Percentiles rank a stretch among this genome's conserved stretches.
Evolutionary conservation across 2,888 invertebrate species (phyloP).

Genomic region (Apamea anceps): DNA sequence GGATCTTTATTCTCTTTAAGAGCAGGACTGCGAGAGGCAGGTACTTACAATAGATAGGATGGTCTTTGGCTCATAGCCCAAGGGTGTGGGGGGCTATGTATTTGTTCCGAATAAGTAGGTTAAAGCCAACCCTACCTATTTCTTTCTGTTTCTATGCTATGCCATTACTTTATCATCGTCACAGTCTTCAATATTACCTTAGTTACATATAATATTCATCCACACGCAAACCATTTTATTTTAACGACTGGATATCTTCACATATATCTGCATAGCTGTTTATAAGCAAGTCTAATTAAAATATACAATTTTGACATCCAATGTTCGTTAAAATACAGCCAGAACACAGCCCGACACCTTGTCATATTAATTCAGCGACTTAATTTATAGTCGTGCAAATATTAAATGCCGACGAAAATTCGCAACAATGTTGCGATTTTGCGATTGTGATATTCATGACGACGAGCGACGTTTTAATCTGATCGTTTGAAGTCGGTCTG

Average conservation of each 20-base stretch:
- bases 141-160: neutral
- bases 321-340: conserved; percentile 46
- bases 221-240: neutral
- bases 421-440: conserved; percentile 80
- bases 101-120: neutral
- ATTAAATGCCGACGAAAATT: conserved; percentile 70
- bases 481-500: conserved; percentile 60
- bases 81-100: neutral
- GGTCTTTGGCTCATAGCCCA: neutral
- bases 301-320: conserved; percentile 47
- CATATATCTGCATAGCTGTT: conserved; percentile 9
- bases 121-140: neutral
- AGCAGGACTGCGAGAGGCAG: neutral
- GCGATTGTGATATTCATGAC: conserved; percentile 76
- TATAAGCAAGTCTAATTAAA: conserved; percentile 45
- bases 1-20: neutral
- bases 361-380: conserved; percentile 78
- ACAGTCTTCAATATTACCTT: neutral
- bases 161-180: neutral
- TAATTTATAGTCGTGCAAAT: conserved; percentile 79
- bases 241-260: conserved; percentile 13
- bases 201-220: neutral
- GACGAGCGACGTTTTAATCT: conserved; percentile 74
- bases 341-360: conserved; percentile 67
- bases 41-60: neutral